Conservation (phyloP, 1,140 invertebrate species). For the Megalonaias nervosa region DNA sequence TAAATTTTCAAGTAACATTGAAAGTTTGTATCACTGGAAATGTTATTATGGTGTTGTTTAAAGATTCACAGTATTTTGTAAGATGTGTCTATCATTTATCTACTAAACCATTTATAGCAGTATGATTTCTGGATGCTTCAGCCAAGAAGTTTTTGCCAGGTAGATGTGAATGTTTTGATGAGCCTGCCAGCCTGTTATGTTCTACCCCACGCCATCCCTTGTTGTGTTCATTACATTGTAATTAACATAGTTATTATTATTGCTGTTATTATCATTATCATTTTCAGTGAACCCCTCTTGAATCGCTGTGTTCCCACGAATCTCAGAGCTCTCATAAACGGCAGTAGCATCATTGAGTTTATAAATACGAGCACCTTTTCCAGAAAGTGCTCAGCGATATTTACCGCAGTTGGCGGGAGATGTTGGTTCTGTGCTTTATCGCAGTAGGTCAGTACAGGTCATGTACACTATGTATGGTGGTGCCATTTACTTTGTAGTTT, state of each 20-base stretch:
- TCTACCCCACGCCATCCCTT: conserved; percentile 3
- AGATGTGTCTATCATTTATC: no score
- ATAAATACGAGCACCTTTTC: conserved; percentile 89
- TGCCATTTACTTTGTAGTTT: no score
- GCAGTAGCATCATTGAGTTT: conserved; percentile 78
- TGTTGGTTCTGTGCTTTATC: conserved; percentile 85
- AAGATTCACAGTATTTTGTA: no score
- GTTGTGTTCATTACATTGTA: conserved; percentile 7
- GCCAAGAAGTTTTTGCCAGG: no score
- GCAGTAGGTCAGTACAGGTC: conserved; percentile 79
- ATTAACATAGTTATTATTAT: not conserved
- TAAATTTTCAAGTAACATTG: no score
- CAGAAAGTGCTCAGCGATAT: conserved; percentile 91
- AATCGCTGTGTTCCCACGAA: conserved; percentile 89
- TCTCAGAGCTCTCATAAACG: conserved; percentile 64
- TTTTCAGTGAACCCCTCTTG: conserved; percentile 78
- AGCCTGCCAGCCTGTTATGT: conserved; percentile 6
- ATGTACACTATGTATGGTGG: no score
- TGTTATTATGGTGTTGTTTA: no score
- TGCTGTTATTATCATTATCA: conserved; percentile 29
- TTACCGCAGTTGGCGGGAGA: conserved; percentile 85
- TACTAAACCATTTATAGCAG: no score
- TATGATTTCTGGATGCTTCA: no score
- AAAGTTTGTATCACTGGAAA: no score
- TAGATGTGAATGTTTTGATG: no score